Evolutionary conservation across 1,140 invertebrate genomes (phyloP), one percentile per base, ranked within the genome.

Genomic region (Drosophila pectinifera): DNA sequence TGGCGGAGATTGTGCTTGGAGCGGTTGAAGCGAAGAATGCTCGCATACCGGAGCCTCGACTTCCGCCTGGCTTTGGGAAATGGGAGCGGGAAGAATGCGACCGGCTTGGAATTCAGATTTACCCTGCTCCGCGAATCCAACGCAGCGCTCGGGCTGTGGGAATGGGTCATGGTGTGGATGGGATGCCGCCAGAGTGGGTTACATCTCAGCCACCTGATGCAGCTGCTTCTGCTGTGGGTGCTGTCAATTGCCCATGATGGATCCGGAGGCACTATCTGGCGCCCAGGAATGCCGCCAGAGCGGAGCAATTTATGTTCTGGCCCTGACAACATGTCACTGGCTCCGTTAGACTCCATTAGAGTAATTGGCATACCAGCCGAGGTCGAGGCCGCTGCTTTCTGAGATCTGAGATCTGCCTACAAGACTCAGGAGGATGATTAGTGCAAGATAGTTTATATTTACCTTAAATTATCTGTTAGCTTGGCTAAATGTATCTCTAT

Each of bases 1-100:
- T n/a, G 26, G 39, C 28, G 64, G 58, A 59, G 61, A 53, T 36
- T 36, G 49, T 38, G 49, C 36, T 36, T 26, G 54, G 38, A 26
- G 36, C 16, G 26, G 53, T 3, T 13, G 51, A 24, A 26, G 51
- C 36, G 26, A 65, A 74, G 72, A 75, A 65, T 73, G 82, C 74
- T 76, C 48, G 80, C 79, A 82, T 82, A 64, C 80, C 79, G 61
- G 54, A 82, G 79, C 42, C 70, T 42, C 63, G 24, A 88, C 82
- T 83, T 86, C 82, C 82, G 83, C 63, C 61, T 43, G 72, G 72
- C 80, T 75, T 83, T 80, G 75, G 79, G 84, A 89, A 61, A 45
- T 18, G 41, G 28, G 42, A 45, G 31, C 31, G 58, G 31, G 67
- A 70, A 85, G 82, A 85, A 84, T 84, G 81, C 62, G 46, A 65